Evolutionary conservation across 1,140 invertebrate genomes (phyloP).

Genomic region (Lineus longissimus): DNA sequence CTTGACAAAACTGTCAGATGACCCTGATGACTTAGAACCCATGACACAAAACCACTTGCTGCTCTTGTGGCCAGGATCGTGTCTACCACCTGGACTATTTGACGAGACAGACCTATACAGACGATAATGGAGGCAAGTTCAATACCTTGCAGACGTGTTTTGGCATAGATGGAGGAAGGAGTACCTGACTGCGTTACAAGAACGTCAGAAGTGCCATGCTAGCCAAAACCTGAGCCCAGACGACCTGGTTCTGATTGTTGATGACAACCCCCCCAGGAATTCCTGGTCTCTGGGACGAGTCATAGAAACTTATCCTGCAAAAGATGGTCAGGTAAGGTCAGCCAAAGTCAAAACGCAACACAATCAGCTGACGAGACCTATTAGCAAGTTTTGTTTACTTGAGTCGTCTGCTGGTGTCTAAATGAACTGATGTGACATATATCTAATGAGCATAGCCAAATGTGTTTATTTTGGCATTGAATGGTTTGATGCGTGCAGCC

Average conservation of each 20-base stretch:
- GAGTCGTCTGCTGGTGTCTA: too few species aligned
- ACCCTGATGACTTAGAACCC: not conserved
- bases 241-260: conserved; percentile 12
- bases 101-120: conserved; percentile 1
- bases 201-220: conserved; percentile 9
- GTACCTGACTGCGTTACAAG: conserved; percentile 9
- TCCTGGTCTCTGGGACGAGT: conserved; percentile 11
- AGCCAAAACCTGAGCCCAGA: conserved; percentile 8
- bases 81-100: conserved; percentile 7
- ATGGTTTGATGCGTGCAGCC: too few species aligned
- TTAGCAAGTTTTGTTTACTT: too few species aligned
- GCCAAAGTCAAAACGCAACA: conserved; percentile 21
- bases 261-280: not conserved
- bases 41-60: conserved; percentile 7
- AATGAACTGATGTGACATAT: too few species aligned
- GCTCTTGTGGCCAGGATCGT: not conserved
- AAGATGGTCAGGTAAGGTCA: conserved; percentile 15
- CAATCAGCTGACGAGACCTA: too few species aligned
- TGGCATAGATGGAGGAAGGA: conserved; percentile 17
- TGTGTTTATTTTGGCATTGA: too few species aligned
- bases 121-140: conserved; percentile 8
- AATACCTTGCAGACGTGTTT: conserved; percentile 14
- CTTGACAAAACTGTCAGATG: not conserved
- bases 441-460: too few species aligned
- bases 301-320: conserved; percentile 2